These are phyloP conservation scores for Formica selysi DNA, from an alignment of 1,140 invertebrate species.

Conservation along the genomic window DNA sequence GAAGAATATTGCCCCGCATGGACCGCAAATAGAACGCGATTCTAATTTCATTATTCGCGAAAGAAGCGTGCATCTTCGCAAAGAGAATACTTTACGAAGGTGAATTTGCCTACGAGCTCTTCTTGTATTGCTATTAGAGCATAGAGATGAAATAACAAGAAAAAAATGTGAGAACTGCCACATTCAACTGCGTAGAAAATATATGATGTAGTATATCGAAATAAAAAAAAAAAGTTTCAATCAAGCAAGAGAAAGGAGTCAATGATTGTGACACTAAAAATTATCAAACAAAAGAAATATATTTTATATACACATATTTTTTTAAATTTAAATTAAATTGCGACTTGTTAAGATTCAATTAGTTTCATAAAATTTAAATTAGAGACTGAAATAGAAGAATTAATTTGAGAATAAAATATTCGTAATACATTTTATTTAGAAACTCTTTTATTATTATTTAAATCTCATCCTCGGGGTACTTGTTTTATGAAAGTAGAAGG, in stretches of 20 bases:
- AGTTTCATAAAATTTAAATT: constrained; percentile 16
- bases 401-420: background rate
- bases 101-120: constrained; percentile 68
- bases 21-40: constrained; percentile 75
- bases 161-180: constrained; percentile 35
- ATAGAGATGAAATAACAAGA: constrained; percentile 35
- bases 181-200: constrained; percentile 55
- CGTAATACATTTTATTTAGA: background rate
- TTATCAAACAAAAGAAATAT: background rate
- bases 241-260: constrained; percentile 22
- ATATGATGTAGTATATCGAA: constrained; percentile 60
- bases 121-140: constrained; percentile 73
- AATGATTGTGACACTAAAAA: background rate
- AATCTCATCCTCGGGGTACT: background rate
- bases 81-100: constrained; percentile 72
- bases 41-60: constrained; percentile 78
- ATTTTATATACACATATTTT: background rate
- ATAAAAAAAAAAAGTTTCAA: constrained; percentile 43
- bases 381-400: background rate
- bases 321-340: constrained; percentile 11
- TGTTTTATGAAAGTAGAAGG: background rate
- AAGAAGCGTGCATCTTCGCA: constrained; percentile 68
- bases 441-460: constrained; percentile 6
- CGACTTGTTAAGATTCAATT: background rate
- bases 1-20: constrained; percentile 77